Evolutionary conservation across 1,140 invertebrate species (phyloP), one percentile per base, ranked within the genome.

Genomic region (Temnothorax nylanderi): DNA sequence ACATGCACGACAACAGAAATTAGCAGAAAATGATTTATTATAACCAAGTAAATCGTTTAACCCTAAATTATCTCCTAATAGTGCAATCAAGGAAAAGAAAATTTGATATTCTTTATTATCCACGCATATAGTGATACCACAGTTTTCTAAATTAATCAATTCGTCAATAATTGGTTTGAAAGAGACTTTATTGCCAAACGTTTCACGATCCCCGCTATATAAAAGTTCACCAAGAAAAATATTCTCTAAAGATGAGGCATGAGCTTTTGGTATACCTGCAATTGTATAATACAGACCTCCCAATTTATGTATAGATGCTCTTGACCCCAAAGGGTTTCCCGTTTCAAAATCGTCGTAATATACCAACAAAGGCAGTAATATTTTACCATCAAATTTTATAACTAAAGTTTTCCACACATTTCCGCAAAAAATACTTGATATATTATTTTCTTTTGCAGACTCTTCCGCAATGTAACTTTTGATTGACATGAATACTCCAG

Each of bases 1-100:
- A n/a, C 34, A 62, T 16, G 6, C 13, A 65, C 62, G 62, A 65
- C 62, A 41, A 65, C 34, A 65, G 34, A 65, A 65, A 65, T 65
- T 18, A 10, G 34, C 62, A 37, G 62, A 65, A 65, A 65, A 65
- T n/a, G 34, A 65, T 65, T 65, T 37, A 10, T 37, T 65, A 37
- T n/a, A 65, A 37, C 16, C 32, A 8, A 41, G 62, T 64, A 64
- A 64, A 65, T 41, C 62, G 3, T 65, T 65, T n/a, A 41, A n/a
- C 0, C 62, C 62, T 37, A 65, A 65, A 37, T 65, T 65, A 65
- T 41, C 34, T 37, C 60, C 6, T 62, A 65, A 65, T 65, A 65
- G 34, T 65, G 64, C 34, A 65, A 65, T 0, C 18, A 41, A 41
- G 1, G 34, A 65, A 65, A 65, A 65, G 2, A 37, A 65, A 65